Evolutionary conservation across 2,113 vertebrate species (phyloP), one percentile per base, ranked within the genome.

Genomic region (Motacilla tschutschensis): DNA sequence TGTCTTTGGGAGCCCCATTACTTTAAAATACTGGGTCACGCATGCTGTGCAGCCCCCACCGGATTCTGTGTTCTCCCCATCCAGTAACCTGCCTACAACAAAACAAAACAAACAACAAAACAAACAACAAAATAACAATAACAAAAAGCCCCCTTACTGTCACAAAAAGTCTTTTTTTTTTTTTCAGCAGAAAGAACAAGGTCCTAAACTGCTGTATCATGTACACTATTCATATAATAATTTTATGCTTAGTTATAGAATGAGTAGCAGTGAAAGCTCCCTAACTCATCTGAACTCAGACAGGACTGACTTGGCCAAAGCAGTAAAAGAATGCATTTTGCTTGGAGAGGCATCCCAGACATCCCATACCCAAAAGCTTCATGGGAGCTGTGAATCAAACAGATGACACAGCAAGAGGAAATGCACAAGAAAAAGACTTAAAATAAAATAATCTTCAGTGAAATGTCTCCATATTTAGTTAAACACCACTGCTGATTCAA

Each of bases 381-480:
- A 80, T n/a, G 50, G 84, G 79, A 93, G 60, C 69, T 9, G 3
- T 67, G 76, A 87, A 92, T 88, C 87, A 91, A 87, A 90, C 83
- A 90, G 90, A 87, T 93, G 92, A 94, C 79, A 92, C 65, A 93
- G 84, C 86, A 92, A 92, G 79, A 92, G 79, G 83, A 94, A 91
- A 91, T 60, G 81, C 44, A 92, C 74, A 53, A 75, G 76, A 40
- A 78, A 81, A 70, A 67, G 35, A 77, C 72, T 71, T 90, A 72
- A 90, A 95, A 94, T 89, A 87, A 95, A 94, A 93, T 93, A 88
- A 91, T 87, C 76, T 88, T 88, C 87, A 90, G 81, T 72, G 57
- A 90, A 87, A 88, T 83, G 87, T 83, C 90, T 90, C 82, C 89
- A 78, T 79, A 93, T 93, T 94, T 93, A 93, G 90, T 82, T 86